phyloP scores from a whole-genome alignment of 2,888 invertebrate species.

The Ethmia dodecea region DNA sequence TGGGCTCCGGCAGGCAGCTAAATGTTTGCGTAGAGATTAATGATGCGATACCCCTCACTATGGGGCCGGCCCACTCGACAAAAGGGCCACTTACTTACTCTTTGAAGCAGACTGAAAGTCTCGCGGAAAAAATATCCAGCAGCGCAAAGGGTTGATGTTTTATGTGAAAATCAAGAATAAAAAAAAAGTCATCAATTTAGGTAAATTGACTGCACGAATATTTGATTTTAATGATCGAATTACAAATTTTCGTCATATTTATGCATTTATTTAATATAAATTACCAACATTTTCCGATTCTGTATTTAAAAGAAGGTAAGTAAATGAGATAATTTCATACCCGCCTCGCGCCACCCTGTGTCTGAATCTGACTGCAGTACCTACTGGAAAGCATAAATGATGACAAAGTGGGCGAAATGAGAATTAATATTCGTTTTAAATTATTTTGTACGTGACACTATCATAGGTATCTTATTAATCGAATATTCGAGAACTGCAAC shows the following conservation, averaged over 20 bases:
- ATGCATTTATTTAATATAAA: too few relatives aligned
- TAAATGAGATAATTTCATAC: slow-evolving; percentile 57
- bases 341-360: slow-evolving; percentile 35
- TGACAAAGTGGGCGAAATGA: slow-evolving; percentile 33
- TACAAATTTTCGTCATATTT: too few relatives aligned
- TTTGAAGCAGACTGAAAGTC: slow-evolving; percentile 52
- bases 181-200: too few relatives aligned
- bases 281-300: too few relatives aligned
- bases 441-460: too few relatives aligned
- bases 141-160: slow-evolving; percentile 25
- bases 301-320: slow-evolving; percentile 26
- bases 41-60: slow-evolving; percentile 60
- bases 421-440: not conserved
- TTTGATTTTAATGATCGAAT: too few relatives aligned
- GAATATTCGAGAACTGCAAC: too few relatives aligned
- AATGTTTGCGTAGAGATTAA: slow-evolving; percentile 67
- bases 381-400: slow-evolving; percentile 54
- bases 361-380: slow-evolving; percentile 18
- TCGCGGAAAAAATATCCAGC: slow-evolving; percentile 38
- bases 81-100: slow-evolving; percentile 68
- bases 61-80: slow-evolving; percentile 53
- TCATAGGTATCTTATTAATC: too few relatives aligned
- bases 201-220: too few relatives aligned
- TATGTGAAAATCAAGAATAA: slow-evolving; percentile 5
- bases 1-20: slow-evolving; percentile 18